These are phyloP conservation scores for Patella vulgata DNA, from an alignment of 1,140 invertebrate genomes.

Conservation along the genomic window DNA sequence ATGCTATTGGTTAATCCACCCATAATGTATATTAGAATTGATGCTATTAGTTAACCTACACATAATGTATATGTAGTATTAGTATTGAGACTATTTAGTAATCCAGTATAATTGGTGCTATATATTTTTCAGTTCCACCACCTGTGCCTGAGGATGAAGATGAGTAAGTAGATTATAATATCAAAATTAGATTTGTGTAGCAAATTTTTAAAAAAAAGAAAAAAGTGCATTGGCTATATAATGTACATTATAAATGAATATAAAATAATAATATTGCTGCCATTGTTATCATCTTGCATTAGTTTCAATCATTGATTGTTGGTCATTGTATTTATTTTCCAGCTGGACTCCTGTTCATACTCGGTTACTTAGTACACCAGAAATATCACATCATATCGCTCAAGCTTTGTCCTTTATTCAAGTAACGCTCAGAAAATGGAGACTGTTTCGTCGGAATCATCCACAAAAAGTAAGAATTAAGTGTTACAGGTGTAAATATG, in stretches of 20 bases:
- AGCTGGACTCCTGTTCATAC: slow-evolving; percentile 65
- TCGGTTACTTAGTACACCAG: slow-evolving; percentile 62
- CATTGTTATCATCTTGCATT: too few relatives aligned
- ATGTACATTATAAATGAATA: too few relatives aligned
- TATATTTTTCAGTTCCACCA: slow-evolving; percentile 62
- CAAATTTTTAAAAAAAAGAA: too few relatives aligned
- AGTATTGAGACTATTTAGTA: not conserved
- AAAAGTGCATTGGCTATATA: too few relatives aligned
- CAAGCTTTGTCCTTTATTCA: slow-evolving; percentile 36
- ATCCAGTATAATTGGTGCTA: too few relatives aligned
- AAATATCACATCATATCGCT: slow-evolving; percentile 55
- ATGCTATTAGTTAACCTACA: too few relatives aligned
- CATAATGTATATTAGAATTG: too few relatives aligned
- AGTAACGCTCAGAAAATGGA: slow-evolving; percentile 33
- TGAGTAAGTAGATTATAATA: slow-evolving; percentile 47
- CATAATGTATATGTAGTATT: not conserved
- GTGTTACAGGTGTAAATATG: not conserved
- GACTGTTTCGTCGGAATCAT: slow-evolving; percentile 46
- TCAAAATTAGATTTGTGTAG: too few relatives aligned
- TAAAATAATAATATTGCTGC: too few relatives aligned
- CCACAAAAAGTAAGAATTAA: slow-evolving; percentile 48
- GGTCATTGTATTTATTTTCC: slow-evolving; percentile 18
- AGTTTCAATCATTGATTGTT: too few relatives aligned
- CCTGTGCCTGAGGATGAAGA: slow-evolving; percentile 57
- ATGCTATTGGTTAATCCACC: too few relatives aligned